These are phyloP conservation scores for Caenorhabditis parvicauda DNA, from an alignment of 2,888 invertebrate genomes.

Conservation along the genomic window DNA sequence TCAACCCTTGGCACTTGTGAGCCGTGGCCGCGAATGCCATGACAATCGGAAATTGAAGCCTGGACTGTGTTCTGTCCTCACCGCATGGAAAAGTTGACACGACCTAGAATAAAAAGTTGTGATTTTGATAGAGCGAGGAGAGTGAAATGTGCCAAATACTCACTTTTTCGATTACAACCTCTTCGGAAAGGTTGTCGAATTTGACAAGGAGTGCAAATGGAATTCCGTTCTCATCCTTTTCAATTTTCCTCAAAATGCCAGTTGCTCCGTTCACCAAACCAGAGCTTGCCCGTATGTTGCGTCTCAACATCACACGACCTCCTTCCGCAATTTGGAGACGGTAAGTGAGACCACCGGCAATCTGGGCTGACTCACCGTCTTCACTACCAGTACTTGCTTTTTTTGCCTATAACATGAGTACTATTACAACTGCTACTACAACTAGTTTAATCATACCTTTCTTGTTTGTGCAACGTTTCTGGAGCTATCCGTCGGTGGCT, in stretches of 20 bases:
- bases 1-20: conserved; percentile 24
- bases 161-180: no score
- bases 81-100: neutral
- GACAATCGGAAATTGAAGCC: conserved; percentile 15
- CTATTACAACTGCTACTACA: no score
- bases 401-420: no score
- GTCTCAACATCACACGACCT: conserved; percentile 12
- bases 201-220: no score
- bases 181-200: no score
- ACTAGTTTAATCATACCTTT: no score
- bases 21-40: conserved; percentile 16
- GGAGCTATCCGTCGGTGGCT: no score
- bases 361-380: no score
- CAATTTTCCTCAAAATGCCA: conserved; percentile 6
- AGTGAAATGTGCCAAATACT: no score
- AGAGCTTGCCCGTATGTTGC: conserved; percentile 4
- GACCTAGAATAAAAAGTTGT: neutral
- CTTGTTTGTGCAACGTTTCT: no score
- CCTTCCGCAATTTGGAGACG: conserved; percentile 1
- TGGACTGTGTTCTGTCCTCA: neutral
- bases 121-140: no score
- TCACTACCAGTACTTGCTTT: no score
- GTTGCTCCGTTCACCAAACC: conserved; percentile 19
- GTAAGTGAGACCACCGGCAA: neutral
- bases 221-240: neutral